Percentiles rank a stretch among this genome's conserved stretches.
Evolutionary conservation across 2,888 invertebrate species (phyloP).

Genomic region (Hirtodrosophila trivittata): DNA sequence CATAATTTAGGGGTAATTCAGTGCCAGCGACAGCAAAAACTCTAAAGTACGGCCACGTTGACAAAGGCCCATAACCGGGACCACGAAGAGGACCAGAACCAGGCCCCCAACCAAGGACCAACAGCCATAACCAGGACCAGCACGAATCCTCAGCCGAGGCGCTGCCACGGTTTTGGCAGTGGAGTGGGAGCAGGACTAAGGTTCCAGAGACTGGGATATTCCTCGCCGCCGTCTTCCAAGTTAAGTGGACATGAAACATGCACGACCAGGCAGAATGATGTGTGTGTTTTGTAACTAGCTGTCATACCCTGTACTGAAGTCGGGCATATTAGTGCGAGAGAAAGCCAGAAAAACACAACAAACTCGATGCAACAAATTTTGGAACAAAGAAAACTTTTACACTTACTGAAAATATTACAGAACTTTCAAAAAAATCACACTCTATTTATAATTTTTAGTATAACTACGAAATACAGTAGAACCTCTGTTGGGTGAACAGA

Average conservation of each 20-base stretch:
- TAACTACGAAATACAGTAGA: too few species aligned
- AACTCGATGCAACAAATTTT: too few species aligned
- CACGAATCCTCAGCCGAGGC: neutral
- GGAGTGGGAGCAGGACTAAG: neutral
- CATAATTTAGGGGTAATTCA: constrained; percentile 79
- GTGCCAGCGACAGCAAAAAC: constrained; percentile 63
- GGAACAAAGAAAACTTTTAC: too few species aligned
- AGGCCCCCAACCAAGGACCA: neutral
- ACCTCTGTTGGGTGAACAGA: too few species aligned
- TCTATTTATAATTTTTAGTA: too few species aligned
- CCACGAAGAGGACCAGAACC: constrained; percentile 1
- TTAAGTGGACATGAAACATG: constrained; percentile 77
- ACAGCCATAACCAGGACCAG: too few species aligned
- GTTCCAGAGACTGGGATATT: constrained; percentile 29
- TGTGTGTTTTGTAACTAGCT: constrained; percentile 54
- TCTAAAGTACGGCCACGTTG: constrained; percentile 44
- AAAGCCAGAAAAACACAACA: neutral
- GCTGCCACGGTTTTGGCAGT: neutral
- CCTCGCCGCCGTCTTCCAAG: constrained; percentile 59
- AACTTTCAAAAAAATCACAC: too few species aligned
- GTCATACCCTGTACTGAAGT: constrained; percentile 13
- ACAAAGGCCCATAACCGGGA: constrained; percentile 28
- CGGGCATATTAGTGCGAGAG: constrained; percentile 6
- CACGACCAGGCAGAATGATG: constrained; percentile 65
- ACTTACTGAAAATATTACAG: too few species aligned